Evolutionary conservation across 1,140 invertebrate genomes (phyloP).

Genomic region (Babylonia areolata): DNA sequence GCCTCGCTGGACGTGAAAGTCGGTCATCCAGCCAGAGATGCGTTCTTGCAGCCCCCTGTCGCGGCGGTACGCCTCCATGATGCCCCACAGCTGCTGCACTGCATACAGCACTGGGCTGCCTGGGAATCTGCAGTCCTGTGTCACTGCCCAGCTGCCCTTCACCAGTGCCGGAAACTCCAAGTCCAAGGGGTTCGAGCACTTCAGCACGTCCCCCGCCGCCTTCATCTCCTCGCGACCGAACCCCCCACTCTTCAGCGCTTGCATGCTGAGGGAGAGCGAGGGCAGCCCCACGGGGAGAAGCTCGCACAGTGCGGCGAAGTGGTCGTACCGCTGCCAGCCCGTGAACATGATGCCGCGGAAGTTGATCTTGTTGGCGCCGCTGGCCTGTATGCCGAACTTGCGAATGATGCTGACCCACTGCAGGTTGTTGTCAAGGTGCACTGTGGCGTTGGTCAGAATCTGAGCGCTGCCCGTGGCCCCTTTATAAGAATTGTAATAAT

Average conservation of each 20-base stretch:
- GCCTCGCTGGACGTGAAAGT: slow-evolving; percentile 52
- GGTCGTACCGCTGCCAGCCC: slow-evolving; percentile 89
- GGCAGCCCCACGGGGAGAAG: slow-evolving; percentile 87
- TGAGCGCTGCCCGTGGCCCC: slow-evolving; percentile 81
- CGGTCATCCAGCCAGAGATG: slow-evolving; percentile 55
- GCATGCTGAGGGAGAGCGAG: slow-evolving; percentile 81
- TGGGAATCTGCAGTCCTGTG: slow-evolving; percentile 48
- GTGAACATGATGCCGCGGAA: slow-evolving; percentile 81
- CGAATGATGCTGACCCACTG: slow-evolving; percentile 83
- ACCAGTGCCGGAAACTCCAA: slow-evolving; percentile 35
- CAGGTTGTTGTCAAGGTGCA: slow-evolving; percentile 83
- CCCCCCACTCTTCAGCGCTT: slow-evolving; percentile 50
- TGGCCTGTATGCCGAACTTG: slow-evolving; percentile 13
- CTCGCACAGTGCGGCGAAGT: slow-evolving; percentile 93
- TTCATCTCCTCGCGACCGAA: slow-evolving; percentile 38
- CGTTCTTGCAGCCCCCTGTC: slow-evolving; percentile 18
- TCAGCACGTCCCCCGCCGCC: slow-evolving; percentile 17
- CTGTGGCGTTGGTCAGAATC: slow-evolving; percentile 79
- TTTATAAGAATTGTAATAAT: no score
- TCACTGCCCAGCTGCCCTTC: background rate
- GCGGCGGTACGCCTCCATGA: background rate
- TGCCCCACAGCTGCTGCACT: slow-evolving; percentile 42
- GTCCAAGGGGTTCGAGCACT: slow-evolving; percentile 32
- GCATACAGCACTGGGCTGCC: slow-evolving; percentile 46
- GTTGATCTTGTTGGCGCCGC: slow-evolving; percentile 62